Evolutionary conservation across 35 echinoderm and acorn worm genomes (phyloP), one percentile per base, ranked within the genome.

Genomic region (Stichopus chloronotus): DNA sequence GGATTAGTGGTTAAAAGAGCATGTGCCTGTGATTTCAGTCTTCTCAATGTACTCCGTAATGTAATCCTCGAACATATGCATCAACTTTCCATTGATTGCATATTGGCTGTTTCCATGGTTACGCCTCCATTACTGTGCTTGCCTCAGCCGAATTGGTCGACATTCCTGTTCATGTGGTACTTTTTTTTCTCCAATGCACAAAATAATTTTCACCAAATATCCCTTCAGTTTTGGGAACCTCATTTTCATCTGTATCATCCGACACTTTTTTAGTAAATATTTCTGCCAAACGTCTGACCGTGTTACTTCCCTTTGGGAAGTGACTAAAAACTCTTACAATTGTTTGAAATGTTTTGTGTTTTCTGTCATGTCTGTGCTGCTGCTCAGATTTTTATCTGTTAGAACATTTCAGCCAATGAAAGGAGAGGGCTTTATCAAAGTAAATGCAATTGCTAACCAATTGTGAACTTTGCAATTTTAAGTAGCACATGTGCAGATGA

Each of bases 101-200:
- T 79, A 9, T 1, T 23, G 77, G 77, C 14, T 79, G 77, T 79
- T 79, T 25, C 77, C n/a, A 52, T 79, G 20, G 77, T 22, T 79
- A 25, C n/a, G 1, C 65, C 30, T 79, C 77, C 77, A 25, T 79
- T 79, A 79, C 80, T 55, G 80, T 83, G 80, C 80, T 83, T 83
- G 80, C 80, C 80, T 83, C 80, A 83, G 80, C 25, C 80, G 55
- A 83, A 56, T n/a, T 83, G 80, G 80, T 20, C 80, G 55, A 52
- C 9, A 56, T 19, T 83, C 80, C 80, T 55, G 14, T 52, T 11
- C 80, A 83, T 65, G 61, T 43, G 30, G 30, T 43, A 43, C 11
- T 65, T 65, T 17, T 19, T 19, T 65, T 11, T 10, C 19, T 65
- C 19, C 61, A 65, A 65, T 65, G 61, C 61, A 65, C 61, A 14